Evolutionary conservation across 92 coral and sea anemone genomes (phyloP).

Genomic region (Actinernus sp.): DNA sequence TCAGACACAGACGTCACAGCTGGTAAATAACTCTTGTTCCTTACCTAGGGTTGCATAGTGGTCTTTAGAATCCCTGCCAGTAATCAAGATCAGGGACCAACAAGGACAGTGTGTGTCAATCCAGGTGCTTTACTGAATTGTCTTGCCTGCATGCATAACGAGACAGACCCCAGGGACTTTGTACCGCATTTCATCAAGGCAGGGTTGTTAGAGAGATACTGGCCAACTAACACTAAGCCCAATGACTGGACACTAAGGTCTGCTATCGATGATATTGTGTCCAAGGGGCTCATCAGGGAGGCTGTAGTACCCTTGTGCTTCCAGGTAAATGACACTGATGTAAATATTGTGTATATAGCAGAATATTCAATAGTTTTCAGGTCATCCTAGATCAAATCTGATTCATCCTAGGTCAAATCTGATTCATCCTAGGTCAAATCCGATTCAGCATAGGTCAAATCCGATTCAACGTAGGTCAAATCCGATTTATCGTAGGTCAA

Average conservation of each 20-base stretch:
- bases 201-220: constrained; percentile 78
- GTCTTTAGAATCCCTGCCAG: constrained; percentile 66
- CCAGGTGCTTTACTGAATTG: constrained; percentile 92
- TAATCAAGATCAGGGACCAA: constrained; percentile 55
- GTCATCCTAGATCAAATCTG: too few relatives aligned
- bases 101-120: constrained; percentile 75
- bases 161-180: constrained; percentile 88
- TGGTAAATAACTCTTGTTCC: too few relatives aligned
- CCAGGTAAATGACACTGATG: constrained; percentile 55
- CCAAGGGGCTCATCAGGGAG: constrained; percentile 92
- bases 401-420: too few relatives aligned
- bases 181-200: constrained; percentile 91
- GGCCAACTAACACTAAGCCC: constrained; percentile 97
- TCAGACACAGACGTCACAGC: too few relatives aligned
- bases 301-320: constrained; percentile 94
- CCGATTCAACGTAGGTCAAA: too few relatives aligned
- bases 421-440: too few relatives aligned
- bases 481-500: too few relatives aligned
- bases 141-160: constrained; percentile 88
- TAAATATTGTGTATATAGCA: background rate
- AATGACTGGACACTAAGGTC: constrained; percentile 98
- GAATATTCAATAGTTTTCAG: too few relatives aligned
- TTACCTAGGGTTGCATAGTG: constrained; percentile 77
- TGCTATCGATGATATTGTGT: constrained; percentile 92
- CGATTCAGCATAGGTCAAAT: too few relatives aligned